Conservation (phyloP, 2,888 invertebrate genomes). For the Zele albiditarsus region DNA sequence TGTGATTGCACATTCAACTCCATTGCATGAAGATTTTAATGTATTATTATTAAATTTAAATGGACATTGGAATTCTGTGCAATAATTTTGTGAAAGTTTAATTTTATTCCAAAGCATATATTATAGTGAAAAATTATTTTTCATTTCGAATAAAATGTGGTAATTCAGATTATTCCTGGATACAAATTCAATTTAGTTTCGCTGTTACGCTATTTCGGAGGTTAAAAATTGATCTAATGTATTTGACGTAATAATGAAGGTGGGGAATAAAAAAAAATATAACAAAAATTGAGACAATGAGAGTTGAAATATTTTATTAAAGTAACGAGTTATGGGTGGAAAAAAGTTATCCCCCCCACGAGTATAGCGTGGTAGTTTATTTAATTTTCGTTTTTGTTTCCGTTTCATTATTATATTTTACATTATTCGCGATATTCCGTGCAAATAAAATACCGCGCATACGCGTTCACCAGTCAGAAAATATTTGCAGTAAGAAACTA, state of each 20-base stretch:
- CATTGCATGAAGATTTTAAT: constrained; percentile 33
- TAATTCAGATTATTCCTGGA: not conserved
- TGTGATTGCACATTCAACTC: constrained; percentile 49
- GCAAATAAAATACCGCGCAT: too few relatives aligned
- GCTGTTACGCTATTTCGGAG: not conserved
- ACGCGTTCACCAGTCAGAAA: too few relatives aligned
- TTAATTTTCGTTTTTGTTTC: too few relatives aligned
- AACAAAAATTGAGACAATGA: too few relatives aligned
- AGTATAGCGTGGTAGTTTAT: too few relatives aligned
- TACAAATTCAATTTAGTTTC: not conserved
- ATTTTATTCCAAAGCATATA: not conserved
- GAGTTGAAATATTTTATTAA: too few relatives aligned
- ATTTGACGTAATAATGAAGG: not conserved
- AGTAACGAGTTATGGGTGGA: too few relatives aligned
- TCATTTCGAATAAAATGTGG: not conserved
- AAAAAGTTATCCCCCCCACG: too few relatives aligned
- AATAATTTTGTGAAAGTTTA: not conserved
- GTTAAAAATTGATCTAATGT: not conserved
- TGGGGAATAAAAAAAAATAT: not conserved
- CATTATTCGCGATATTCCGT: too few relatives aligned
- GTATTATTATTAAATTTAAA: not conserved
- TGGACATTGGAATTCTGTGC: not conserved
- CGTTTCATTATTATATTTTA: too few relatives aligned
- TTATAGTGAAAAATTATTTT: not conserved
- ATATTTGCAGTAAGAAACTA: too few relatives aligned